Base-by-base conservation (phyloP, 2,888 invertebrate species). In the Mallateleia sp. region DNA sequence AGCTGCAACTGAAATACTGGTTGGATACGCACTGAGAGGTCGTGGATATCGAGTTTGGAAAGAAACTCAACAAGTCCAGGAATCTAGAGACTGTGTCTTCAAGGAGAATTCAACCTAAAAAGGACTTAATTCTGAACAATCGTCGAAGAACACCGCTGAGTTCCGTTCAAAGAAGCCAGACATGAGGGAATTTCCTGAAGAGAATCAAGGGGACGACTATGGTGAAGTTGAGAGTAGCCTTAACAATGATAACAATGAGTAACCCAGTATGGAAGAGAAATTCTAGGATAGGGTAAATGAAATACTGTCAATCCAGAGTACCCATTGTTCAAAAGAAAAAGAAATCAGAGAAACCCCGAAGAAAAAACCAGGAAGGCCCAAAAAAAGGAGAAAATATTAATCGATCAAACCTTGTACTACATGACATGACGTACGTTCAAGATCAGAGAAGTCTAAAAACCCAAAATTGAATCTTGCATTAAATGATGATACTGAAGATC, bases 1-100 rank as follows among this genome's bases (percentile, higher is more conserved):
- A 81, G 84, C 86, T 15, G 25, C 80, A 15, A 52, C 58, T 20
- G 79, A 81, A 14, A 24, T 86, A 20, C 25, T 87, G 5, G 32
- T 88, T 9, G 86, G 88, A 64, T 88, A 88, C 24, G 85, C 82
- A 20, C 11, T 77, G 11, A 28, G 60, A n/a, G 80, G 84, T 18
- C 71, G 58, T 22, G 80, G 84, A 22, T 87, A 82, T 64, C n/a
- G 88, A 15, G 20, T 88, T 24, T 85, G 79, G 78, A 75, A 85
- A 18, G 85, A 25, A 72, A 71, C 58, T 14, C 42, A 28, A 14
- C 24, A 81, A 56, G 58, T 83, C 28, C 15, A 15, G 15, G 78
- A 77, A n/a, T 83, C 77, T 5, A 24, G 71, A n/a, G 71, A 71
- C 42, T 56, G 56, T 24, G 15, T 5, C 0, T 71, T 71, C 14